Base-by-base conservation (phyloP, 1,140 invertebrate genomes). In the Habropoda laboriosa region DNA sequence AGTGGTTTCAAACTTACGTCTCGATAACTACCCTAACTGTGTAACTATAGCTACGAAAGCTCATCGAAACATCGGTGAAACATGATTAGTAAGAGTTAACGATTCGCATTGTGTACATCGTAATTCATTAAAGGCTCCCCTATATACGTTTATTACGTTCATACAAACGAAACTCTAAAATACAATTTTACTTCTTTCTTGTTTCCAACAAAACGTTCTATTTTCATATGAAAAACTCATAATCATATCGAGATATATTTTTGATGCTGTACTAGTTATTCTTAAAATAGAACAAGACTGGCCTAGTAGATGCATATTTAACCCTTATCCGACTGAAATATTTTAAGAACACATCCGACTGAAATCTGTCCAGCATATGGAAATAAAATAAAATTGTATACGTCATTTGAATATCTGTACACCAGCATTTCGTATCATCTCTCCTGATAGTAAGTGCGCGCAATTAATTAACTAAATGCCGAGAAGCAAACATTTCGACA, bases 301-400 rank as follows among this genome's bases (percentile, higher is more conserved):
- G 60, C 18, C 58, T 42, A 66, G 8, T 57, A 57, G 30, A 57
- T 38, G 30, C n/a, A 68, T 27, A 64, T 64, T 63, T 74, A 51
- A 74, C 47, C 16, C 63, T 67, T 76, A 67, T 24, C 16, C 49
- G 21, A 53, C 58, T 13, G 42, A 73, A 61, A 47, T 61, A 51
- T 51, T 73, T 73, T 73, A 73, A 73, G 55, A 73, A 73, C 30
- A 73, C 16, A 35, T 47, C 30, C n/a, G 8, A 70, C 35, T 35
- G 49, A 40, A 70, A 70, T 70, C 18, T 55, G 24, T 60, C 13
- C 40, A 63, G 16, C 13, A n/a, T 63, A 49, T 38, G 6, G 2
- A 35, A 63, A 42, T 16, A 42, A 63, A 60, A 49, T 24, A 60
- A 47, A 35, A 72, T 18, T 8, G 2, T 42, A 6, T 70, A 42